phyloP scores from a whole-genome alignment of 2,113 vertebrate species.

The Formicarius rufipectus region DNA sequence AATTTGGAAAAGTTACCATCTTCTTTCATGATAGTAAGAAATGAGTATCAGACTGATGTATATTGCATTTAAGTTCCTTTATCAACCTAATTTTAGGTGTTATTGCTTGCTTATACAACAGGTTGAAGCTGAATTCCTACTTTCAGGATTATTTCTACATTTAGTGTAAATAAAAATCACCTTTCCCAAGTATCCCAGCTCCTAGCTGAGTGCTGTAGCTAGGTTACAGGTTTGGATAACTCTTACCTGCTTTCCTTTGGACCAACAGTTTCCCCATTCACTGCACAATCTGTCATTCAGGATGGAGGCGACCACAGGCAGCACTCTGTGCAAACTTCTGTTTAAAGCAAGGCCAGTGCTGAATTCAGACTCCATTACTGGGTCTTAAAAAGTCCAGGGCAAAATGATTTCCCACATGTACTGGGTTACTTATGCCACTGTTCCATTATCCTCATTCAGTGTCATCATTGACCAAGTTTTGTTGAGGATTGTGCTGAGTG shows the following conservation, averaged over 20 bases:
- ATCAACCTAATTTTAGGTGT: neutral
- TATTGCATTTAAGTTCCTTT: neutral
- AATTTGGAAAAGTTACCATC: neutral
- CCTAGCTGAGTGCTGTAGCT: neutral
- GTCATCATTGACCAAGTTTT: neutral
- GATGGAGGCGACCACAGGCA: neutral
- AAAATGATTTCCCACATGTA: accelerated
- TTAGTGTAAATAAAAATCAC: neutral
- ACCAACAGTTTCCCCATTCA: neutral
- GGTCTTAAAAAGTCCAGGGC: neutral
- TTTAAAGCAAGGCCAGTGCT: neutral
- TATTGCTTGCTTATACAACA: neutral
- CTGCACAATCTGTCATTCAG: neutral
- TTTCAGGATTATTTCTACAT: neutral
- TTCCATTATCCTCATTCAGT: neutral
- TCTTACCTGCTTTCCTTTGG: neutral
- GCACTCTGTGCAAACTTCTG: neutral
- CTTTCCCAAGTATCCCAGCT: neutral
- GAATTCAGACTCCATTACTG: neutral
- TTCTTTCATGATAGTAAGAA: neutral
- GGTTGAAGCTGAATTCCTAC: neutral
- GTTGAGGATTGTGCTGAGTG: neutral
- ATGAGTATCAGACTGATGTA: neutral
- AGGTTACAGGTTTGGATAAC: neutral
- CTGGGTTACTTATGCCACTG: accelerated